These are phyloP conservation scores for Cynoglossus semilaevis DNA, from an alignment of 2,113 vertebrate genomes.

Conservation along the genomic window DNA sequence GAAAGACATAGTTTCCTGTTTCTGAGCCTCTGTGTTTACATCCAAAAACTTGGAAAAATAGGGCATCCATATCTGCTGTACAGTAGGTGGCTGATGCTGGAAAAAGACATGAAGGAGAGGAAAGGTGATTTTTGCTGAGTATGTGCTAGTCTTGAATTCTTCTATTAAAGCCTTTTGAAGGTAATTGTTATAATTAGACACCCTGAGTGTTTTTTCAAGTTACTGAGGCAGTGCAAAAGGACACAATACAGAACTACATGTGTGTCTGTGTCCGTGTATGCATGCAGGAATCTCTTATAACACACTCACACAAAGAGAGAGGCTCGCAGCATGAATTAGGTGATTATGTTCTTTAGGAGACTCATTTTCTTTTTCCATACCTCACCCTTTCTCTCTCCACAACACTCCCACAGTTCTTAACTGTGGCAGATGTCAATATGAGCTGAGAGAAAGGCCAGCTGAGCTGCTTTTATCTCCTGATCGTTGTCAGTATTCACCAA, in stretches of 20 bases:
- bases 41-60: no score
- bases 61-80: no score
- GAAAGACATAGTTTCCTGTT: no score
- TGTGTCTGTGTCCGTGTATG: not conserved
- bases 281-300: not conserved
- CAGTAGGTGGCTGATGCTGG: conserved; percentile 1
- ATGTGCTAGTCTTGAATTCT: conserved; percentile 39
- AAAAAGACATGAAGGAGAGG: conserved; percentile 17
- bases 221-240: not conserved
- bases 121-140: conserved; percentile 24
- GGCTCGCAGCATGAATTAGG: not conserved
- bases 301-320: not conserved
- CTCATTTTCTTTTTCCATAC: no score
- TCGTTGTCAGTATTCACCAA: conserved; percentile 45
- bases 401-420: conserved; percentile 17
- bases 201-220: conserved; percentile 12
- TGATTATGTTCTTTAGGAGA: not conserved
- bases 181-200: conserved; percentile 63
- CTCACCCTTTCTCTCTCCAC: not conserved
- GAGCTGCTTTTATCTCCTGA: conserved; percentile 34
- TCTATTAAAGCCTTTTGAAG: conserved; percentile 24
- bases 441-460: conserved; percentile 34
- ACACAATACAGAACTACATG: not conserved
- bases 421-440: conserved; percentile 43
- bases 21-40: no score